Base-by-base conservation (phyloP, 2,797 vertebrate species). In the Rhabdophis nuchalis region DNA sequence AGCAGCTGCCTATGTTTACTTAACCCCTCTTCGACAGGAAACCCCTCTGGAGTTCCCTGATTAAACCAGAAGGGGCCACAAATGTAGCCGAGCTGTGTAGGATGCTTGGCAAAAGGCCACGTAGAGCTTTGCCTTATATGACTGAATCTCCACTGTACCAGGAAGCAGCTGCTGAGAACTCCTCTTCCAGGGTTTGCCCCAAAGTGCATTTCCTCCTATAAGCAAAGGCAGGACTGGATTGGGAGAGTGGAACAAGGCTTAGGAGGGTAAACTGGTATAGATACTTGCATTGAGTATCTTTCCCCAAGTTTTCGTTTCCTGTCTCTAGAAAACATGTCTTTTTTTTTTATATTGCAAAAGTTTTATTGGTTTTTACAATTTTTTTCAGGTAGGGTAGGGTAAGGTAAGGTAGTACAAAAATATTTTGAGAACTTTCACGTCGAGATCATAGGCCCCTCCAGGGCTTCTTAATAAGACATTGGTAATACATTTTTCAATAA, bases 1-100 rank as follows among this genome's bases (percentile, higher is more conserved):
- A 88, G 86, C 92, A 91, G 89, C 89, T 93, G 86, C 27, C 92
- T 91, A 57, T 93, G 92, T 93, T 93, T 93, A 85, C 53, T 88
- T 88, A 91, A 36, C 64, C 56, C 57, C 72, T 61, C 68, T 91
- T 72, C 18, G 32, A 56, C 86, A 91, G 89, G 92, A 93, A 93
- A 46, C 86, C 86, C 61, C 86, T 68, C 11, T 9, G 86, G 82
- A 72, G 90, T 54, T 88, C 64, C 86, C 46, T 61, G 64, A 88
- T 88, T 90, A 91, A 88, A 91, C 68, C 57, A 93, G 56, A 64
- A 29, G 32, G 68, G 86, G n/a, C 50, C 89, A 54, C 5, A 23
- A 88, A 85, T 10, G 12, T 46, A 61, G n/a, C 56, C 56, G 54
- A 85, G 56, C 50, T 82, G 56, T 16, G 60, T 52, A 32, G 68